Percentiles rank a stretch among this genome's conserved stretches.
Conservation (phyloP, 2,888 invertebrate species). For the Chymomyza amoena region DNA sequence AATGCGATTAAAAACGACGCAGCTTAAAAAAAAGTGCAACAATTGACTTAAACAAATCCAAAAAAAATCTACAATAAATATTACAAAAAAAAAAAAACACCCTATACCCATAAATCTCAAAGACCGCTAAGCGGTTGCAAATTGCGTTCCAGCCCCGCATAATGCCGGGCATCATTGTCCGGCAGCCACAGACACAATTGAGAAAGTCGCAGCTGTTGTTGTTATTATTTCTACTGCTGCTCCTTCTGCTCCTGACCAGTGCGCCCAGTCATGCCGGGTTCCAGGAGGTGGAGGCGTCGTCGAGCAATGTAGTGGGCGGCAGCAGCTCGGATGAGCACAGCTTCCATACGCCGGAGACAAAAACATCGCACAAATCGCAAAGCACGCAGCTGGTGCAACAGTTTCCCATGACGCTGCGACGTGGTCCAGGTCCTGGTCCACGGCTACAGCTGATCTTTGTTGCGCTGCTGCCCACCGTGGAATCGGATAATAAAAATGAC, state of each 20-base stretch:
- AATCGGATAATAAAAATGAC: slow-evolving; percentile 77
- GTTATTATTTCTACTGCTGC: slow-evolving; percentile 20
- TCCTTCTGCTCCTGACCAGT: slow-evolving; percentile 34
- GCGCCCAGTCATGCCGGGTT: slow-evolving; percentile 39
- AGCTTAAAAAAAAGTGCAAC: slow-evolving; percentile 27
- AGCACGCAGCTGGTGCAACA: slow-evolving; percentile 66
- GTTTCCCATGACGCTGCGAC: slow-evolving; percentile 44
- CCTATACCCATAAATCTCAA: background rate
- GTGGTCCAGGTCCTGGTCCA: slow-evolving; percentile 8
- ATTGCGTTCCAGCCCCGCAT: slow-evolving; percentile 4
- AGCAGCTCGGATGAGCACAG: slow-evolving; percentile 49
- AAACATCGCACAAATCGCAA: slow-evolving; percentile 55
- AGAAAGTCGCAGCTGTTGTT: background rate
- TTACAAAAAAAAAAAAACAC: slow-evolving; percentile 3
- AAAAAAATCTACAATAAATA: slow-evolving; percentile 2
- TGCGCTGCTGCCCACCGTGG: slow-evolving; percentile 72
- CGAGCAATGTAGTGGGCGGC: slow-evolving; percentile 27
- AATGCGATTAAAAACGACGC: slow-evolving; percentile 41
- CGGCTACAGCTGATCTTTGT: slow-evolving; percentile 71
- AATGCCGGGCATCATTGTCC: slow-evolving; percentile 9
- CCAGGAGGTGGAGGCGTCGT: slow-evolving; percentile 44
- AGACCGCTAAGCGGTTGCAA: slow-evolving; percentile 7
- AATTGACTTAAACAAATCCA: slow-evolving; percentile 17
- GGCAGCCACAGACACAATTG: background rate
- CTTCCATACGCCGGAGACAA: slow-evolving; percentile 57